phyloP scores from a whole-genome alignment of 2,797 vertebrate genomes.

The Eleutherodactylus coqui region DNA sequence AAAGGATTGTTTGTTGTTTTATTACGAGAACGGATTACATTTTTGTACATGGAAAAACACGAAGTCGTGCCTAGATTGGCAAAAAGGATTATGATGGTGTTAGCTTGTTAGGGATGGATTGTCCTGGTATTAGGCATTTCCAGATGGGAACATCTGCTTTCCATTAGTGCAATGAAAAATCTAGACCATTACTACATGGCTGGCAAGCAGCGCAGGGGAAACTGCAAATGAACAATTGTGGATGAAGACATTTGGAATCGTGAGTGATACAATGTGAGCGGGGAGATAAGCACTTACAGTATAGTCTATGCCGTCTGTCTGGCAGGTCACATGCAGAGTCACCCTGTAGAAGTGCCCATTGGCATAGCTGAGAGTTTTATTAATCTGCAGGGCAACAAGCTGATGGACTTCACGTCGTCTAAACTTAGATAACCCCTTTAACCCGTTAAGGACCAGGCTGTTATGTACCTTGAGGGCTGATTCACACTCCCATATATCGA shows the following conservation, averaged over 20 bases:
- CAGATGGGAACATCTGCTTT: conserved; percentile 34
- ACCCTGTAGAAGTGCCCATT: too few species aligned
- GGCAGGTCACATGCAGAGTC: neutral
- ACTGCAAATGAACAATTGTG: neutral
- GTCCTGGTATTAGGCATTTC: neutral
- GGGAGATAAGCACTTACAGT: neutral
- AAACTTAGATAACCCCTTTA: too few species aligned
- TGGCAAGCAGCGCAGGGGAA: neutral
- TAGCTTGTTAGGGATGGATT: neutral
- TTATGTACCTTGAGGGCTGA: too few species aligned
- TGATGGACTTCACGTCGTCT: too few species aligned
- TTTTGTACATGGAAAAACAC: neutral
- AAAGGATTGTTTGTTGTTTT: neutral
- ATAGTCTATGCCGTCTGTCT: neutral
- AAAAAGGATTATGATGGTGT: neutral
- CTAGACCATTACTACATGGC: neutral
- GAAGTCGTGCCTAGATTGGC: neutral
- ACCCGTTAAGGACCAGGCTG: too few species aligned
- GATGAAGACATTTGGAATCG: neutral
- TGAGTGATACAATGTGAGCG: neutral
- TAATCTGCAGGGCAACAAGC: too few species aligned
- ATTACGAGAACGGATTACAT: neutral
- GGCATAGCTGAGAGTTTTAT: too few species aligned
- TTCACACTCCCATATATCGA: too few species aligned
- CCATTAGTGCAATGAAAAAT: conserved; percentile 9